Evolutionary conservation across 2,113 vertebrate genomes (phyloP).

Genomic region (Pungitius pungitius): DNA sequence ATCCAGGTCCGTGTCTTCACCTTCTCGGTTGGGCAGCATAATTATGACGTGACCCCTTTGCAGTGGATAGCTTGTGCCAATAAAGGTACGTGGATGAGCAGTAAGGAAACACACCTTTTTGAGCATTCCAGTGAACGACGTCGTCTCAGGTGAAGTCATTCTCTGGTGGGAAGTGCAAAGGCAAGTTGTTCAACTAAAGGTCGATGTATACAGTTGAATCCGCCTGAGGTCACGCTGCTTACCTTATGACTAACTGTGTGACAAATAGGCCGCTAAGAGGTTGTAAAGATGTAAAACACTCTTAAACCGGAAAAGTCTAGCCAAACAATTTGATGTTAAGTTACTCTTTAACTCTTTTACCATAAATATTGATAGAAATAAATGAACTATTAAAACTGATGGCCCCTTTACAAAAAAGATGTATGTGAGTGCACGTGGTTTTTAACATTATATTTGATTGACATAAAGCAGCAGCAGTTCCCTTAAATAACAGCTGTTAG

Average conservation of each 20-base stretch:
- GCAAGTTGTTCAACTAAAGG: no score
- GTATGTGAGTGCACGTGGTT: background rate
- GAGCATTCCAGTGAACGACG: no score
- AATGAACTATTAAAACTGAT: background rate
- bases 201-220: no score
- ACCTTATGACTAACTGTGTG: background rate
- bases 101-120: no score
- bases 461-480: slow-evolving; percentile 7
- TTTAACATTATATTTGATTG: slow-evolving; percentile 28
- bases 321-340: background rate
- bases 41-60: slow-evolving; percentile 95
- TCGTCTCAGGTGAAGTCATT: no score
- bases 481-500: slow-evolving; percentile 54
- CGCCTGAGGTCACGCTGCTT: background rate
- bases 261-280: background rate
- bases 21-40: slow-evolving; percentile 98
- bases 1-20: slow-evolving; percentile 91
- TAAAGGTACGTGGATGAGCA: slow-evolving; percentile 87
- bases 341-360: background rate
- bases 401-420: slow-evolving; percentile 1
- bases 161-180: no score
- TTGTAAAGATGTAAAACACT: background rate
- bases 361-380: background rate
- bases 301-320: background rate
- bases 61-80: slow-evolving; percentile 98